These are phyloP conservation scores for Lumbricus terrestris DNA, from an alignment of 2,888 invertebrate species.

Conservation along the genomic window DNA sequence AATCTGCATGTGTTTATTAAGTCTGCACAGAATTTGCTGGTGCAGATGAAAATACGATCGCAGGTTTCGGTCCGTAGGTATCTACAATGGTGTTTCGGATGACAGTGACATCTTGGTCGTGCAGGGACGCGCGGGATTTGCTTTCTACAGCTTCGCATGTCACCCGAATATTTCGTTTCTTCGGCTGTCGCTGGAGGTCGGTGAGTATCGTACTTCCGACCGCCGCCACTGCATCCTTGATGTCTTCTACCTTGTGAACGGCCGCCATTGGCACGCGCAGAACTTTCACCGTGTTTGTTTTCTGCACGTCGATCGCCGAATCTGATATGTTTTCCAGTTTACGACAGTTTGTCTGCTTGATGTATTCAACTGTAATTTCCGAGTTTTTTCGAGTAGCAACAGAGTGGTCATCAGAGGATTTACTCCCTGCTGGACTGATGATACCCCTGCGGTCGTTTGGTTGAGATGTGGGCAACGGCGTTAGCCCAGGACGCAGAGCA, in stretches of 20 bases:
- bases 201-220: slow-evolving; percentile 16
- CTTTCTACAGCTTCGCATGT: slow-evolving; percentile 20
- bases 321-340: neutral
- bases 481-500: neutral
- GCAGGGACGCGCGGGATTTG: neutral
- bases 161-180: slow-evolving; percentile 19
- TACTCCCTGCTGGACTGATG: neutral
- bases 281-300: slow-evolving; percentile 7
- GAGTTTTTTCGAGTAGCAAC: neutral
- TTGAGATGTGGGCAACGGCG: neutral
- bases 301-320: slow-evolving; percentile 7
- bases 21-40: neutral
- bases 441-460: neutral
- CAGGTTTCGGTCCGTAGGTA: neutral
- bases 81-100: slow-evolving; percentile 21
- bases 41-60: neutral
- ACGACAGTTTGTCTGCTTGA: neutral
- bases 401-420: neutral
- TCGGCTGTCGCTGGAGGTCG: neutral
- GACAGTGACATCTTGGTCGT: slow-evolving; percentile 17
- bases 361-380: neutral
- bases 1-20: neutral
- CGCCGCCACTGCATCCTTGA: slow-evolving; percentile 8
- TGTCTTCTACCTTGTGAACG: slow-evolving; percentile 4
- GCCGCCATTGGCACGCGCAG: slow-evolving; percentile 9